These are phyloP conservation scores for Macheiramphus alcinus DNA, from an alignment of 2,113 vertebrate genomes.

Conservation along the genomic window DNA sequence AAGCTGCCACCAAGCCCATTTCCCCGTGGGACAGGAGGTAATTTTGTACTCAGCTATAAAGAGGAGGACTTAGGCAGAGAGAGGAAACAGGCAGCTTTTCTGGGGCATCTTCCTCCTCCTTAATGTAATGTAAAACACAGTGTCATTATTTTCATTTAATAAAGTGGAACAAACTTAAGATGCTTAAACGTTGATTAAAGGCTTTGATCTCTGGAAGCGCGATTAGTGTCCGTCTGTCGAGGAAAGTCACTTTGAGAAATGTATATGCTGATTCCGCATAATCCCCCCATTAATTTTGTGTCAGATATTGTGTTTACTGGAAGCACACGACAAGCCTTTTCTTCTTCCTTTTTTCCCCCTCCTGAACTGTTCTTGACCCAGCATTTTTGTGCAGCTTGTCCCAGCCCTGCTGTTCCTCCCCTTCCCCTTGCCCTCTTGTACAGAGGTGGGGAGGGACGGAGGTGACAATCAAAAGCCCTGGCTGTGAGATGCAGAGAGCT, in stretches of 20 bases:
- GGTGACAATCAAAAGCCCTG: background rate
- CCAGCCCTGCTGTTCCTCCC: background rate
- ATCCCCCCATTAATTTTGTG: conserved; percentile 1
- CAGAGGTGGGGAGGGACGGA: background rate
- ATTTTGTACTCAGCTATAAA: background rate
- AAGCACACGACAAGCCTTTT: background rate
- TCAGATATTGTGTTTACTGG: background rate
- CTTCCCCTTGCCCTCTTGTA: background rate
- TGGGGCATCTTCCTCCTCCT: background rate
- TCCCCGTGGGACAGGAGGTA: rapidly evolving
- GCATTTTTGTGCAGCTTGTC: background rate
- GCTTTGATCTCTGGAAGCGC: conserved; percentile 23
- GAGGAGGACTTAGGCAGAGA: background rate
- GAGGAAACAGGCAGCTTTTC: background rate
- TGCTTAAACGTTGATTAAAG: conserved; percentile 29
- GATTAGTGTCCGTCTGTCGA: conserved; percentile 30
- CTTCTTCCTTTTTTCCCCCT: background rate
- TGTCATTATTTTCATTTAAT: background rate
- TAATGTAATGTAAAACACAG: background rate
- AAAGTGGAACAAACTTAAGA: conserved; percentile 30
- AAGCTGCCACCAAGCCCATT: background rate
- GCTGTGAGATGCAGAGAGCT: rapidly evolving
- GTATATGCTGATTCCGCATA: background rate
- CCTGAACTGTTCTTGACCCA: background rate
- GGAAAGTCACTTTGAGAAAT: conserved; percentile 1